Percentiles rank a stretch among this genome's conserved stretches.
Evolutionary conservation across 2,888 invertebrate genomes (phyloP).

Genomic region (Erynnis tages): DNA sequence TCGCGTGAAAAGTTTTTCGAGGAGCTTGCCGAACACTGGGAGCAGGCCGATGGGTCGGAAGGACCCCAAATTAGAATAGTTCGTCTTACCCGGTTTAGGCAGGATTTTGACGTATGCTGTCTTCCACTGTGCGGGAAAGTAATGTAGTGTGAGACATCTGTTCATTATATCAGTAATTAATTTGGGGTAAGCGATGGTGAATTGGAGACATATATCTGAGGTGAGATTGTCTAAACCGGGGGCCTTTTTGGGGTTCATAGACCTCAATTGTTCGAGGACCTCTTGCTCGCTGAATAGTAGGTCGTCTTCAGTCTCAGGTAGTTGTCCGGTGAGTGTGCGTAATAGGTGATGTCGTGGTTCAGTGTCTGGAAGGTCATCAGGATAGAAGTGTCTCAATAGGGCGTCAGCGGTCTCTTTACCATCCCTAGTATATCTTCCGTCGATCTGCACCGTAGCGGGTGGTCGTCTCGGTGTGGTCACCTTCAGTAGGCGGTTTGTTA

Average conservation of each 20-base stretch:
- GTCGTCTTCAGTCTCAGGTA: constrained; percentile 14
- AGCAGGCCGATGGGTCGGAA: constrained; percentile 32
- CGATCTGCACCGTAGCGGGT: constrained; percentile 20
- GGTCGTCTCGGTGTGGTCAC: constrained; percentile 5
- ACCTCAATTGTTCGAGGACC: neutral
- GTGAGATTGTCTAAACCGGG: constrained; percentile 36
- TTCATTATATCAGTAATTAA: neutral
- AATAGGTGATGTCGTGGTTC: constrained; percentile 7
- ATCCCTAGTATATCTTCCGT: constrained; percentile 10
- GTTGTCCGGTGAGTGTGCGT: neutral
- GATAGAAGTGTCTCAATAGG: constrained; percentile 29
- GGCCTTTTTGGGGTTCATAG: constrained; percentile 15
- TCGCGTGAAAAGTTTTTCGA: constrained; percentile 27
- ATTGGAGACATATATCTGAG: neutral
- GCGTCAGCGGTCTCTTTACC: constrained; percentile 20
- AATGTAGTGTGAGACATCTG: neutral
- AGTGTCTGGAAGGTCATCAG: constrained; percentile 23
- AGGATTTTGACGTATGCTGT: neutral
- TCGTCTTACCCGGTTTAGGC: neutral
- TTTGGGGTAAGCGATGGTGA: neutral
- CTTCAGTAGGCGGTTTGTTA: constrained; percentile 30
- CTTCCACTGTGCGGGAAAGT: neutral
- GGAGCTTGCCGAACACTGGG: constrained; percentile 33
- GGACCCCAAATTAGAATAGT: constrained; percentile 13
- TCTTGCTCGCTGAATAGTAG: constrained; percentile 3